Evolutionary conservation across 92 coral and sea anemone genomes (phyloP).

Genomic region (Phenganax stokvisi): DNA sequence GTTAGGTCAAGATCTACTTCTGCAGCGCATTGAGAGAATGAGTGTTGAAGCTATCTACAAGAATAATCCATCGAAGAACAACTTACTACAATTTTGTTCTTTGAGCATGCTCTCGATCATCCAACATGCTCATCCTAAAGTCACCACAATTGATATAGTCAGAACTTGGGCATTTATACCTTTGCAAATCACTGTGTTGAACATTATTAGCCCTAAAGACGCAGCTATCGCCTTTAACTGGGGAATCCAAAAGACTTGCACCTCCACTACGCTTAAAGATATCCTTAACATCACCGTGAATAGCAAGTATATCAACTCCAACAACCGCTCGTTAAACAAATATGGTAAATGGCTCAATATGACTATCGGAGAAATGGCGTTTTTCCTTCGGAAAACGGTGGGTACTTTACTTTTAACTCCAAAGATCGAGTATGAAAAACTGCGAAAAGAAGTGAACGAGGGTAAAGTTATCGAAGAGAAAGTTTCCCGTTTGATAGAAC

Average conservation of each 20-base stretch:
- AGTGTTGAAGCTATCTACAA: constrained; percentile 10
- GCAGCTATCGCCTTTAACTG: constrained; percentile 21
- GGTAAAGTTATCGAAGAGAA: constrained; percentile 10
- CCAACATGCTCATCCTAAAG: background rate
- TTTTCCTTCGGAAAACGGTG: constrained; percentile 15
- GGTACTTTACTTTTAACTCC: constrained; percentile 11
- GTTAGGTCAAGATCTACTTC: constrained; percentile 14
- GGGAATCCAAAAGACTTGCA: constrained; percentile 5
- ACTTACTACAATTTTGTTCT: background rate
- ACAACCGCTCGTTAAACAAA: constrained; percentile 21
- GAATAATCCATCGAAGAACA: background rate
- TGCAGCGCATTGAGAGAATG: constrained; percentile 1
- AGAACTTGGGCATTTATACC: constrained; percentile 25
- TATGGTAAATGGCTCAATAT: constrained; percentile 12
- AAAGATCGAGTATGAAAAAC: background rate
- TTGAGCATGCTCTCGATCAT: background rate
- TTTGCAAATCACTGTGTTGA: background rate
- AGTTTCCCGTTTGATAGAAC: constrained; percentile 19
- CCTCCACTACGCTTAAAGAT: constrained; percentile 6
- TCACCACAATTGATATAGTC: constrained; percentile 15
- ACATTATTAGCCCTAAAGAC: constrained; percentile 12
- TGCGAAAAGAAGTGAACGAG: constrained; percentile 9
- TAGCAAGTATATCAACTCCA: background rate
- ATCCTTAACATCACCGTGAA: background rate
- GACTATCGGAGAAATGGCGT: constrained; percentile 22